Evolutionary conservation across 2,113 vertebrate genomes (phyloP).

Genomic region (Piprites chloris): DNA sequence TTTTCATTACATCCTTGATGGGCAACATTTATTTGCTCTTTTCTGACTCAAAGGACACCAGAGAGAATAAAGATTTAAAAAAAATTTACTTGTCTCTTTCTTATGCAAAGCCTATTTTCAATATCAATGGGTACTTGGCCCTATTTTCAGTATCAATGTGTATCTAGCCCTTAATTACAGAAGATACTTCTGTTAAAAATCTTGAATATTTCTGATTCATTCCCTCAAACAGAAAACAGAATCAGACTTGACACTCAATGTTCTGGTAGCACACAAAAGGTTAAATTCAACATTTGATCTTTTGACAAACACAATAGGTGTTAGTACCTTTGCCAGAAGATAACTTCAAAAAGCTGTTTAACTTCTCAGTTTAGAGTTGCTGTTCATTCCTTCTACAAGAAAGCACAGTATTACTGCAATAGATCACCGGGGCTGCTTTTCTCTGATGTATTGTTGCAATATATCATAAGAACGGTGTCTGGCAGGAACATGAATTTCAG

Average conservation of each 20-base stretch:
- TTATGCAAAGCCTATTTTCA: not conserved
- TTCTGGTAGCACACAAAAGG: not conserved
- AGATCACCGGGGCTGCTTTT: constrained; percentile 28
- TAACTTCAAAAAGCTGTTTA: constrained; percentile 37
- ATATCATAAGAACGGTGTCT: constrained; percentile 47
- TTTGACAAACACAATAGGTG: not conserved
- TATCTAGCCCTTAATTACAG: not conserved
- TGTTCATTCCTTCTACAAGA: constrained; percentile 24
- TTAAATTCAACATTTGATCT: not conserved
- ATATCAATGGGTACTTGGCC: not conserved
- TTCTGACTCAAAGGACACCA: not conserved
- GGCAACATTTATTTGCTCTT: not conserved
- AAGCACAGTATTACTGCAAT: constrained; percentile 13
- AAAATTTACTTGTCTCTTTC: not conserved
- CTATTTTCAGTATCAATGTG: not conserved
- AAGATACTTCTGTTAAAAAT: not conserved
- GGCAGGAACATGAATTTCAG: constrained; percentile 62
- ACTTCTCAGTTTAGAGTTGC: constrained; percentile 12
- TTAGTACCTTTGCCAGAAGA: not conserved
- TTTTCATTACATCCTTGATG: not conserved
- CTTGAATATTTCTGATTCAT: not conserved
- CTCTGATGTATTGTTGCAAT: constrained; percentile 67
- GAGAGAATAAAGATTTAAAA: not conserved
- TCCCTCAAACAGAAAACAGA: not conserved
- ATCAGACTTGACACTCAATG: not conserved